Percentiles rank a stretch among this genome's conserved stretches.
Conservation (phyloP, 2,888 invertebrate genomes). For the Tridacna gigas region DNA sequence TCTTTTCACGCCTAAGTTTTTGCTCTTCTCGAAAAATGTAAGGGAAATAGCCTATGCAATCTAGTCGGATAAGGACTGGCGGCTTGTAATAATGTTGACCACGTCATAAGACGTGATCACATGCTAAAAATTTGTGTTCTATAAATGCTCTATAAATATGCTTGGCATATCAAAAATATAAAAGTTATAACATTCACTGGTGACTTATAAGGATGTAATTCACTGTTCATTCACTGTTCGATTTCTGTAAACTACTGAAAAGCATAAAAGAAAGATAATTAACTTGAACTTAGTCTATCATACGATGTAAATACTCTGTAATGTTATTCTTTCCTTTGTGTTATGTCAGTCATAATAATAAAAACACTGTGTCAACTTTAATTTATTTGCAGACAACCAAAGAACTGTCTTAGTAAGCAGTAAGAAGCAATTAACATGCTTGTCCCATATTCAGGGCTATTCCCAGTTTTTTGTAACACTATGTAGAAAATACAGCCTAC, state of each 20-base stretch:
- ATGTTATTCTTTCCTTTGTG: background rate
- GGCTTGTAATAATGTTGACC: too few species aligned
- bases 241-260: background rate
- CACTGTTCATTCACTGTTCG: too few species aligned
- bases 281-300: background rate
- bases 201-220: background rate
- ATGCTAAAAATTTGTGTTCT: too few species aligned
- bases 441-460: slow-evolving; percentile 40
- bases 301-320: background rate
- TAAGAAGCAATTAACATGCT: slow-evolving; percentile 41
- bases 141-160: too few species aligned
- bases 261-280: background rate
- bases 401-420: slow-evolving; percentile 50
- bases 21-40: too few species aligned
- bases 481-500: slow-evolving; percentile 66
- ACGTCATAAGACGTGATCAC: too few species aligned
- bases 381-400: slow-evolving; percentile 19
- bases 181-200: too few species aligned
- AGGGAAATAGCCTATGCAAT: too few species aligned
- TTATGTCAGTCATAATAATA: background rate
- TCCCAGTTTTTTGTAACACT: slow-evolving; percentile 65
- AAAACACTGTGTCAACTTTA: background rate
- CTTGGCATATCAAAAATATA: too few species aligned
- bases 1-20: too few species aligned
- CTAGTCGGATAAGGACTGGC: too few species aligned